phyloP scores from a whole-genome alignment of 2,797 vertebrate genomes.

The Urocyon cinereoargenteus region DNA sequence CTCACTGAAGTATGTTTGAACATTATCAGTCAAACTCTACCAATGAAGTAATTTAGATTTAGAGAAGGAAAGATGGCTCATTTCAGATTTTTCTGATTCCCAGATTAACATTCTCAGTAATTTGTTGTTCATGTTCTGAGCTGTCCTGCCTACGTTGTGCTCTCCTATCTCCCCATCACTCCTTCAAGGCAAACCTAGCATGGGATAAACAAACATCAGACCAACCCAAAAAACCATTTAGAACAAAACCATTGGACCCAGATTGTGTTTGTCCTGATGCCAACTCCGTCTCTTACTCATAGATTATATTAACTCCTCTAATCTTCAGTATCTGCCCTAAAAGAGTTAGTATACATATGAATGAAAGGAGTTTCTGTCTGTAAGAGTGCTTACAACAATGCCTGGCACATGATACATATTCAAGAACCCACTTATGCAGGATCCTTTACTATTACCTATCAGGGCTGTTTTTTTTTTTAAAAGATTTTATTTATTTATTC shows the following conservation, averaged over 20 bases:
- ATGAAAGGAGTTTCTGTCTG: neutral
- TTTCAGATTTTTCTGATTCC: neutral
- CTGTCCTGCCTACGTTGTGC: neutral
- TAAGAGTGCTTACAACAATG: neutral
- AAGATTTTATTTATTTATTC: no score
- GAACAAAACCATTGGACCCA: neutral
- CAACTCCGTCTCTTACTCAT: neutral
- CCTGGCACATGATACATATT: neutral
- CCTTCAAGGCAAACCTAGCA: neutral
- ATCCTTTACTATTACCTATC: neutral
- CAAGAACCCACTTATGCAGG: neutral
- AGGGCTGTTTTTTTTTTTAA: neutral
- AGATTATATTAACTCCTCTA: neutral
- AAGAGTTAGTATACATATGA: neutral
- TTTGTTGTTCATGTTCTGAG: neutral
- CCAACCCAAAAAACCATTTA: neutral
- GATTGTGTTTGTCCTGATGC: neutral
- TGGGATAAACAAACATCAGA: neutral
- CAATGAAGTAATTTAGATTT: neutral
- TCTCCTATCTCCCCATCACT: neutral
- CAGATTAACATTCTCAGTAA: neutral
- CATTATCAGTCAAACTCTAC: neutral
- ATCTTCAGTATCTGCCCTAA: neutral
- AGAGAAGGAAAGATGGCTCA: neutral
- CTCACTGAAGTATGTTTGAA: neutral